Conservation (phyloP, 2,888 invertebrate genomes). For the Drosophila subsilvestris region DNA sequence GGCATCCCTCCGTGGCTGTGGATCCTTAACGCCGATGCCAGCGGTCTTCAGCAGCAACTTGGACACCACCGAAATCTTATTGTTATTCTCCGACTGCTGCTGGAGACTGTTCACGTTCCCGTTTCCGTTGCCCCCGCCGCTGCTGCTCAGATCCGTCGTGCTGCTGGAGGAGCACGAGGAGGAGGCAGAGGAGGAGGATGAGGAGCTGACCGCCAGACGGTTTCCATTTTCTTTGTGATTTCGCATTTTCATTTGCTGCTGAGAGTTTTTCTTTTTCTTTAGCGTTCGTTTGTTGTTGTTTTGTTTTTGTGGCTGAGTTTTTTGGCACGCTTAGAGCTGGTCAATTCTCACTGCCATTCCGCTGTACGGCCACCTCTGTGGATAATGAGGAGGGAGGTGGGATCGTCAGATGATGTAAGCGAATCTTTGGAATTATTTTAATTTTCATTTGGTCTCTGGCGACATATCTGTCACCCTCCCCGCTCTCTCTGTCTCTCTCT, state of each 20-base stretch:
- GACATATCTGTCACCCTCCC: slow-evolving; percentile 32
- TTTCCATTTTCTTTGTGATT: slow-evolving; percentile 77
- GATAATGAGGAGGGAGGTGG: slow-evolving; percentile 2
- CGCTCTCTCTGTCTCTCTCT: not conserved
- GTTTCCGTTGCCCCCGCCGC: not conserved
- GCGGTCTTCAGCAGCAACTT: slow-evolving; percentile 44
- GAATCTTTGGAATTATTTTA: slow-evolving; percentile 18
- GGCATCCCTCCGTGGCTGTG: slow-evolving; percentile 5
- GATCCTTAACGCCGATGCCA: not conserved
- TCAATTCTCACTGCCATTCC: slow-evolving; percentile 38
- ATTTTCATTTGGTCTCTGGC: slow-evolving; percentile 38
- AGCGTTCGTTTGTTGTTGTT: slow-evolving; percentile 30
- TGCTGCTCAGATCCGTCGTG: slow-evolving; percentile 15
- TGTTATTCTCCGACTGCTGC: slow-evolving; percentile 32
- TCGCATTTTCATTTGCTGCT: slow-evolving; percentile 66
- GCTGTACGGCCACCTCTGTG: slow-evolving; percentile 28
- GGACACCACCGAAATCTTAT: slow-evolving; percentile 45
- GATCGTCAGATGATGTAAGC: not conserved
- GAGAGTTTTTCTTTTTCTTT: slow-evolving; percentile 28
- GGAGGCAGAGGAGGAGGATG: slow-evolving; percentile 35
- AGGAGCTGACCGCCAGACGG: slow-evolving; percentile 44
- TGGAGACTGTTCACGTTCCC: slow-evolving; percentile 48
- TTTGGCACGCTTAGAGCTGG: slow-evolving; percentile 21
- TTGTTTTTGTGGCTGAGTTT: slow-evolving; percentile 14
- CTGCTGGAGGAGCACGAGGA: slow-evolving; percentile 6